Percentiles rank a stretch among this genome's conserved stretches.
phyloP scores from a whole-genome alignment of 2,888 invertebrate species.

The Orthonevra nobilis region DNA sequence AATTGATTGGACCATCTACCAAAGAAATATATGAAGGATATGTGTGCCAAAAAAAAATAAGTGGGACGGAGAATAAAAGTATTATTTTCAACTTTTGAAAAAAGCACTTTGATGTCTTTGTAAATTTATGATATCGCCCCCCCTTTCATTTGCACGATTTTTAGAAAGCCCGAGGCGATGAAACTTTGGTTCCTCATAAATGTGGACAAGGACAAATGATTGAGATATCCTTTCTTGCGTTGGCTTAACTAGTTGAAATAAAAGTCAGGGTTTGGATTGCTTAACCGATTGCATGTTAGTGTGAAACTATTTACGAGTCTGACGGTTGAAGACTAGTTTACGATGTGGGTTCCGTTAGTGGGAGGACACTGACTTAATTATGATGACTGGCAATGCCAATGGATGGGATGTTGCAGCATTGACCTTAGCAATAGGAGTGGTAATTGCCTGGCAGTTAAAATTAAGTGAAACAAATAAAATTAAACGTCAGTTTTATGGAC shows the following conservation, averaged over 20 bases:
- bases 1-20: slow-evolving; percentile 36
- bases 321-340: background rate
- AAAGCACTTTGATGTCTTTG: slow-evolving; percentile 15
- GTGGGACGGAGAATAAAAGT: background rate
- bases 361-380: slow-evolving; percentile 6
- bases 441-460: slow-evolving; percentile 54
- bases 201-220: background rate
- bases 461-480: slow-evolving; percentile 44
- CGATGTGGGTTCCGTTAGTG: slow-evolving; percentile 5
- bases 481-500: slow-evolving; percentile 4
- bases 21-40: background rate
- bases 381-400: background rate
- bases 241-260: background rate
- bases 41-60: background rate
- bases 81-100: background rate
- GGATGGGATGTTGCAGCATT: slow-evolving; percentile 3
- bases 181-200: slow-evolving; percentile 39
- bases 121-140: slow-evolving; percentile 23
- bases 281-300: slow-evolving; percentile 3
- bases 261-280: background rate
- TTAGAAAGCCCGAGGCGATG: slow-evolving; percentile 4
- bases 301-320: slow-evolving; percentile 10
- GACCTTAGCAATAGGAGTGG: slow-evolving; percentile 10
- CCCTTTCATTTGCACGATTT: background rate
- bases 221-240: background rate